phyloP scores from a whole-genome alignment of 2,797 vertebrate species.

The Girardinus metallicus region DNA sequence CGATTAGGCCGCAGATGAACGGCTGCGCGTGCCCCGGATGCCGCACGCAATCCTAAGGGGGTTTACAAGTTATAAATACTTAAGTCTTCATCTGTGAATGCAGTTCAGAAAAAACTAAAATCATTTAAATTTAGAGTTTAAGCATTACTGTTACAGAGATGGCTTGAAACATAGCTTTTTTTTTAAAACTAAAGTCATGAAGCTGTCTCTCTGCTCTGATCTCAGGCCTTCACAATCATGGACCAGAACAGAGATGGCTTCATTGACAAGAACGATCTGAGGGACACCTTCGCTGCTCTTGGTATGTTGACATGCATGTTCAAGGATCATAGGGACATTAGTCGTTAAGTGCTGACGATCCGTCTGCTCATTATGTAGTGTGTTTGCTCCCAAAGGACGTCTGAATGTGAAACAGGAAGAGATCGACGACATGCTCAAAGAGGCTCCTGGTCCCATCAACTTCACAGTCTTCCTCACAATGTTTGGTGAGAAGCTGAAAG shows the following conservation, averaged over 20 bases:
- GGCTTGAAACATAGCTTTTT: not conserved
- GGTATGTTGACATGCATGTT: slow-evolving; percentile 75
- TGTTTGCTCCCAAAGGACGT: slow-evolving; percentile 80
- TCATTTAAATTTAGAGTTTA: not conserved
- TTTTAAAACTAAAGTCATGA: not conserved
- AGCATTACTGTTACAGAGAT: slow-evolving; percentile 7
- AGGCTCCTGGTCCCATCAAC: slow-evolving; percentile 93
- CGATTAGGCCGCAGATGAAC: slow-evolving; percentile 72
- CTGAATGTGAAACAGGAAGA: slow-evolving; percentile 97
- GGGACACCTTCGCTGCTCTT: slow-evolving; percentile 94
- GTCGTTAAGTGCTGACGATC: not conserved
- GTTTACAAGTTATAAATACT: slow-evolving; percentile 64
- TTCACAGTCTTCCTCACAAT: slow-evolving; percentile 97
- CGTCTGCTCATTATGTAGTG: not conserved
- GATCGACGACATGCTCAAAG: slow-evolving; percentile 96
- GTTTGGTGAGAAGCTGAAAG: slow-evolving; percentile 98
- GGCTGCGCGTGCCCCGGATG: slow-evolving; percentile 62
- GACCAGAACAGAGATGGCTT: slow-evolving; percentile 98
- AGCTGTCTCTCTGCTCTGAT: slow-evolving; percentile 11
- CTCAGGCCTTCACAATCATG: slow-evolving; percentile 97
- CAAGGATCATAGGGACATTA: not conserved
- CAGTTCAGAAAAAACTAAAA: slow-evolving; percentile 9
- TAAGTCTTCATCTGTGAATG: slow-evolving; percentile 39
- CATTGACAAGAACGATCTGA: slow-evolving; percentile 95
- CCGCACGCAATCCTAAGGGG: slow-evolving; percentile 43